Evolutionary conservation across 1,140 invertebrate species (phyloP).

Genomic region (Colletes latitarsis): DNA sequence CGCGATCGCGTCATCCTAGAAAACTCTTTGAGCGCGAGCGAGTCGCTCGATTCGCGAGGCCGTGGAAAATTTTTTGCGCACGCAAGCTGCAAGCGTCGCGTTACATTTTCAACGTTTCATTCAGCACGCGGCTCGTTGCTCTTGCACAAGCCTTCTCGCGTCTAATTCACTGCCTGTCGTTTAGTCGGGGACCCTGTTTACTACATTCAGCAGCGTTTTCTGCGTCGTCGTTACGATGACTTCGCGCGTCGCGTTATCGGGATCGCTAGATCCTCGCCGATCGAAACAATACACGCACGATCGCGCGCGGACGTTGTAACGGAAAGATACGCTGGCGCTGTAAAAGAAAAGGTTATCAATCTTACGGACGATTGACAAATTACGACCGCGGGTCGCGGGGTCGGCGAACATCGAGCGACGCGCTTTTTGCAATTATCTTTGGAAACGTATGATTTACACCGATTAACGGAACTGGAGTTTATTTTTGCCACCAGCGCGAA

Average conservation of each 20-base stretch:
- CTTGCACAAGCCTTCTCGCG: not conserved
- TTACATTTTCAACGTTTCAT: slow-evolving; percentile 10
- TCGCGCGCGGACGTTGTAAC: not conserved
- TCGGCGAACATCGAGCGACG: too few species aligned
- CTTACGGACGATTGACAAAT: not conserved
- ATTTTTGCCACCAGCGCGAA: too few species aligned
- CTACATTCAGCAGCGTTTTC: not conserved
- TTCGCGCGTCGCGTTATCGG: not conserved
- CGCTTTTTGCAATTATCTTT: too few species aligned
- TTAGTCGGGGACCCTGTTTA: not conserved
- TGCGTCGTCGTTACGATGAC: not conserved
- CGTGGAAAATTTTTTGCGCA: slow-evolving; percentile 15
- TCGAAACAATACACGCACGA: not conserved
- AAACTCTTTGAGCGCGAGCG: not conserved
- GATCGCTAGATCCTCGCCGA: not conserved
- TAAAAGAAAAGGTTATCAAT: not conserved
- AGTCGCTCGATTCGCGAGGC: not conserved
- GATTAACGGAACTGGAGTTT: too few species aligned
- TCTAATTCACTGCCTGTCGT: not conserved
- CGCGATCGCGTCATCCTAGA: too few species aligned
- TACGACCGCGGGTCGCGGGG: not conserved
- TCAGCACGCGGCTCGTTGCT: slow-evolving; percentile 2
- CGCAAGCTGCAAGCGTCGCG: not conserved
- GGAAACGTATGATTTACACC: too few species aligned
- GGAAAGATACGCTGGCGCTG: slow-evolving; percentile 2